These are phyloP conservation scores for Oreochromis grahami DNA, from an alignment of 2,797 vertebrate species.

Conservation along the genomic window DNA sequence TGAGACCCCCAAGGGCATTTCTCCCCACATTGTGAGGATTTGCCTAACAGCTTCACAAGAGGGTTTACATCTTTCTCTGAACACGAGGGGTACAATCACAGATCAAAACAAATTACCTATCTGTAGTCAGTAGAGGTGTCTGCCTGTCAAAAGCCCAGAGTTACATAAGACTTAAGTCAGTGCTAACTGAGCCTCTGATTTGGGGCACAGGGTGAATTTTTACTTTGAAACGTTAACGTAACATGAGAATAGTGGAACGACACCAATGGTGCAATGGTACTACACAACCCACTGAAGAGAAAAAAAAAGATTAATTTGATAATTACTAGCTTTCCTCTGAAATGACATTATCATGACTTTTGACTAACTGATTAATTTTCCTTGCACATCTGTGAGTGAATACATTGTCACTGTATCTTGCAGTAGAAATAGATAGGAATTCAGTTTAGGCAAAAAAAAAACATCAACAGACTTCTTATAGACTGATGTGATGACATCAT, in stretches of 20 bases:
- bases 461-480: not conserved
- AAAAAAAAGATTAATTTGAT: slow-evolving; percentile 48
- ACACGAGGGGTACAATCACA: slow-evolving; percentile 79
- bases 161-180: slow-evolving; percentile 79
- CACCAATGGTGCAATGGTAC: slow-evolving; percentile 5
- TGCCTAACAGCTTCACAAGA: slow-evolving; percentile 81
- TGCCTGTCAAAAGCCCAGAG: slow-evolving; percentile 74
- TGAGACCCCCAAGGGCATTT: slow-evolving; percentile 74
- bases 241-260: slow-evolving; percentile 26
- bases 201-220: slow-evolving; percentile 63
- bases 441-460: not conserved
- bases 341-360: slow-evolving; percentile 51
- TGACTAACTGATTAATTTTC: slow-evolving; percentile 30
- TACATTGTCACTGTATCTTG: not conserved
- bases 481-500: slow-evolving; percentile 9
- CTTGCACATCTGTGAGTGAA: not conserved
- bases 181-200: slow-evolving; percentile 73
- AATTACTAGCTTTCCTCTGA: slow-evolving; percentile 24
- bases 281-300: slow-evolving; percentile 43
- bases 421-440: not conserved
- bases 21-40: slow-evolving; percentile 77
- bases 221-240: slow-evolving; percentile 58
- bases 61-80: slow-evolving; percentile 82
- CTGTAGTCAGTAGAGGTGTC: slow-evolving; percentile 78
- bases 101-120: slow-evolving; percentile 84